Base-by-base conservation (phyloP, 2,888 invertebrate species). In the Polia nebulosa region DNA sequence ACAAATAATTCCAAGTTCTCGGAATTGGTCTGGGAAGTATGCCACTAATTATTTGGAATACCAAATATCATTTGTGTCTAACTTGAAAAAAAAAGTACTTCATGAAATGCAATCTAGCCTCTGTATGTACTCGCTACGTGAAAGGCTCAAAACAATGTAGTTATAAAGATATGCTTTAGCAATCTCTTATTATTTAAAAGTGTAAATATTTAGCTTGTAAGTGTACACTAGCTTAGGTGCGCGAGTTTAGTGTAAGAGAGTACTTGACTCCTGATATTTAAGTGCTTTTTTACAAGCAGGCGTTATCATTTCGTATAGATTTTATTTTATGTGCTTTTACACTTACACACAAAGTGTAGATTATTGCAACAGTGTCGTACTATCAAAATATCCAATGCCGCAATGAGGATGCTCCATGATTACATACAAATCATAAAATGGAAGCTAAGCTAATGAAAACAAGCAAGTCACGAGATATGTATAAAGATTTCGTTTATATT, bases 211-310 rank as follows among this genome's bases (percentile, higher is more conserved):
- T 69, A 64, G 51, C 47, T 65, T 72, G 56, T 71, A 51, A 67
- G 41, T 56, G 72, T 65, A 77, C 69, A 76, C 34, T 41, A 58
- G 25, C 32, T 56, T 32, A 29, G 20, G 11, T 49, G 51, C 66
- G 64, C 78, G 61, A 71, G 57, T 71, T 57, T 75, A 65, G 82
- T 87, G 88, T 87, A 88, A 92, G 83, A 86, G 87, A 80, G 85
- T 84, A 90, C 90, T 92, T 92, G 92, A 92, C 88, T 85, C 34
- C 22, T 65, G 45, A 64, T 64, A 84, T 86, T 92, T 90, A 91
- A 92, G 90, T 89, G 86, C 86, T 88, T 89, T 89, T 89, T 92
- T 88, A 88, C 89, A 84, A 76, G 69, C 64, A 53, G 39, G 39
- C 29, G 41, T 76, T 77, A 65, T 76, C 32, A 72, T 68, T 75